phyloP scores from a whole-genome alignment of 2,797 vertebrate genomes.

The Thripadectes ignobilis region DNA sequence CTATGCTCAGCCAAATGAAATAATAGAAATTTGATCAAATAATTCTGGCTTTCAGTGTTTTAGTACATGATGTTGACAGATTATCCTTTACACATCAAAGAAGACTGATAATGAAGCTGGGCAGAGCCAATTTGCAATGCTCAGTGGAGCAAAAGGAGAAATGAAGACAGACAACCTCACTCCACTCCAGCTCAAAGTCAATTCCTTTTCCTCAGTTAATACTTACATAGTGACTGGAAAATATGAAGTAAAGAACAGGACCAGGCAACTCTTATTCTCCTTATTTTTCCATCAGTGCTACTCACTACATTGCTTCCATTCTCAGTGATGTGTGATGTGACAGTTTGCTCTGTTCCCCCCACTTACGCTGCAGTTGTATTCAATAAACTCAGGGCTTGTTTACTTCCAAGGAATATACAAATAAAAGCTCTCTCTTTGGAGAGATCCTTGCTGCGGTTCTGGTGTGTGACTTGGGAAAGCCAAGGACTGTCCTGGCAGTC shows the following conservation, averaged over 20 bases:
- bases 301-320: neutral
- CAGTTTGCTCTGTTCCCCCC: neutral
- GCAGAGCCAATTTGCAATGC: neutral
- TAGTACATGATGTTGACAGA: neutral
- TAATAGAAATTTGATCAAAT: neutral
- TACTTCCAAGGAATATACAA: neutral
- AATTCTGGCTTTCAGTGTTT: neutral
- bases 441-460: neutral
- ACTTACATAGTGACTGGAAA: neutral
- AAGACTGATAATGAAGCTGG: neutral
- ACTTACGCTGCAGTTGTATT: neutral
- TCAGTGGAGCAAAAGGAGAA: neutral
- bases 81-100: neutral
- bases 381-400: rapidly evolving
- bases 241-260: neutral
- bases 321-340: neutral
- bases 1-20: neutral
- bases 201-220: neutral
- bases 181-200: neutral
- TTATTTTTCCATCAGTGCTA: neutral
- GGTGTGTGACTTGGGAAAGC: neutral
- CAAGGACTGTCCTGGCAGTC: neutral
- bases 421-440: neutral
- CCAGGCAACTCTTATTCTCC: neutral
- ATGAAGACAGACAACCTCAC: neutral